Conservation (phyloP, 2,888 invertebrate species). For the Amblyjoppa fuscipennis region DNA sequence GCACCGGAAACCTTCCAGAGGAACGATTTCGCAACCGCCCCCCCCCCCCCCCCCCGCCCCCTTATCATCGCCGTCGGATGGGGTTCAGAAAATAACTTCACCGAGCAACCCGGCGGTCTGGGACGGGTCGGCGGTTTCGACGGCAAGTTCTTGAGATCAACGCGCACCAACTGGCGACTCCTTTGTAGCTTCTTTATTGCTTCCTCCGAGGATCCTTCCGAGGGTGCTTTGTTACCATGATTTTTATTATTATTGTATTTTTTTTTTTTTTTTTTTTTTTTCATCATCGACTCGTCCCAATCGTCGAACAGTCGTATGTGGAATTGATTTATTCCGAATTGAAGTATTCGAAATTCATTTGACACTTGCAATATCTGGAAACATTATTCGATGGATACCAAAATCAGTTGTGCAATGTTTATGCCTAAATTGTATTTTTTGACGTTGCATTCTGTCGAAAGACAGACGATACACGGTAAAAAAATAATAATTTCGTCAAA, state of each 20-base stretch:
- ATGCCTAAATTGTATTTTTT: too few relatives aligned
- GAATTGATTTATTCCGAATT: too few relatives aligned
- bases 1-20: conserved; percentile 64
- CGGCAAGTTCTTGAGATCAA: conserved; percentile 46
- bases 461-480: too few relatives aligned
- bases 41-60: background rate
- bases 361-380: too few relatives aligned
- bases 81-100: conserved; percentile 42
- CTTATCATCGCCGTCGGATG: conserved; percentile 37
- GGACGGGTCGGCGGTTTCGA: conserved; percentile 48
- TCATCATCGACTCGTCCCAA: background rate
- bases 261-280: background rate
- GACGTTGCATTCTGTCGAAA: too few relatives aligned
- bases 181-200: conserved; percentile 12
- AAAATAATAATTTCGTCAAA: too few relatives aligned
- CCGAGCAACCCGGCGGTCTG: conserved; percentile 16
- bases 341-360: too few relatives aligned
- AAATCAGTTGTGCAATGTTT: too few relatives aligned
- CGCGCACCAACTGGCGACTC: conserved; percentile 55
- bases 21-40: conserved; percentile 32
- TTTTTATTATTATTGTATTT: background rate
- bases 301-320: too few relatives aligned
- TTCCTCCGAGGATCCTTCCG: too few relatives aligned
- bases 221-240: background rate
- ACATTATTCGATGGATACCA: too few relatives aligned